Evolutionary conservation across 1,140 invertebrate species (phyloP).

Genomic region (Meloidogyne exigua): DNA sequence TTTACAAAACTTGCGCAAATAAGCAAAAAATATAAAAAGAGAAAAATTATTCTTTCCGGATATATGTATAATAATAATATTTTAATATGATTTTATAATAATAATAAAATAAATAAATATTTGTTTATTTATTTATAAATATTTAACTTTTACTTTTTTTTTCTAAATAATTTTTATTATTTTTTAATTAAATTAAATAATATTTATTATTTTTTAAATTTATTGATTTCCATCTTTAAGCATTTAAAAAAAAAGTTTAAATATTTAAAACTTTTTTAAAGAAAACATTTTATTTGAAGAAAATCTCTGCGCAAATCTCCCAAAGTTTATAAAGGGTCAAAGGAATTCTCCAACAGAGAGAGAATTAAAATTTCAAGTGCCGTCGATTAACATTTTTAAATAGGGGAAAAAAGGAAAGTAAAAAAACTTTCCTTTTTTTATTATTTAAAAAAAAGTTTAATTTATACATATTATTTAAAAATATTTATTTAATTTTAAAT

Average conservation of each 20-base stretch:
- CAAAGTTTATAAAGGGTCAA: neutral
- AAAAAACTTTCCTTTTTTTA: neutral
- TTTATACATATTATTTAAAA: too few relatives aligned
- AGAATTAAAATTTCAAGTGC: neutral
- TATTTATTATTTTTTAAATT: too few relatives aligned
- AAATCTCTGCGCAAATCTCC: neutral
- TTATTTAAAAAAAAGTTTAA: neutral
- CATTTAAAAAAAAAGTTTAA: too few relatives aligned
- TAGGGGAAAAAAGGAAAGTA: neutral
- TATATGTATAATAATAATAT: neutral
- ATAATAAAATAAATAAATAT: neutral
- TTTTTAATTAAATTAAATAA: neutral
- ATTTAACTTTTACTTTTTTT: neutral
- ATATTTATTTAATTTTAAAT: too few relatives aligned
- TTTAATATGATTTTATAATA: slow-evolving; percentile 3
- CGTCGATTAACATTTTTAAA: neutral
- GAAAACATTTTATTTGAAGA: neutral
- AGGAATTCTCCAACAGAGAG: neutral
- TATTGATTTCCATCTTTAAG: too few relatives aligned
- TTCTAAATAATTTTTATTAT: neutral
- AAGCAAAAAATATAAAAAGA: neutral
- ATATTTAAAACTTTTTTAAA: neutral
- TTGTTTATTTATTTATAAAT: neutral
- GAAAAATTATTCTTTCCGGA: neutral
- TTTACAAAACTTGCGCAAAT: neutral